These are phyloP conservation scores for human DNA, from an alignment of 2,113 vertebrate genomes.

Conservation along the genomic window DNA sequence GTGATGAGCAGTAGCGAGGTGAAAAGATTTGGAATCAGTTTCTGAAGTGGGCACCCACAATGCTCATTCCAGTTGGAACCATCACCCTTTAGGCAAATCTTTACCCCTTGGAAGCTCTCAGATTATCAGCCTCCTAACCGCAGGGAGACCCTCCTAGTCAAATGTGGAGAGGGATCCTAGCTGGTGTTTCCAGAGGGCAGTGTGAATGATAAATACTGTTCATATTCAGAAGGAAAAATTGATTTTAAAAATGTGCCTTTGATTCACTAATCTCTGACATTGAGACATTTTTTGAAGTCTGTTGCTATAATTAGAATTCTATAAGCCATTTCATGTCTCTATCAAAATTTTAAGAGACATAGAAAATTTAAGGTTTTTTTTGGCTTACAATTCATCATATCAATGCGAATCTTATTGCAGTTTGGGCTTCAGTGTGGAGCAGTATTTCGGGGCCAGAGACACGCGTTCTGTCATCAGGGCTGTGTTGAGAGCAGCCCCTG, in stretches of 20 bases:
- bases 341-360: constrained; percentile 81
- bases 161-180: not conserved
- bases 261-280: constrained; percentile 80
- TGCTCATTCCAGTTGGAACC: not conserved
- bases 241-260: constrained; percentile 81
- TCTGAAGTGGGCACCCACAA: rapidly evolving
- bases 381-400: constrained; percentile 66
- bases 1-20: rapidly evolving
- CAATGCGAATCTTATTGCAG: not conserved
- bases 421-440: not conserved
- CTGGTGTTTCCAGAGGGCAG: constrained; percentile 71
- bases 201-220: constrained; percentile 77
- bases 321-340: constrained; percentile 77
- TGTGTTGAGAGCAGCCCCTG: not conserved
- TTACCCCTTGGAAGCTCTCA: not conserved
- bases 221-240: constrained; percentile 81
- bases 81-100: not conserved
- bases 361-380: constrained; percentile 74
- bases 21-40: not conserved
- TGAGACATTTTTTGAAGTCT: constrained; percentile 81
- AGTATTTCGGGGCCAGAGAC: not conserved
- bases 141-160: not conserved
- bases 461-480: not conserved
- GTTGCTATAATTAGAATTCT: constrained; percentile 76
- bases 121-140: not conserved